Evolutionary conservation across 2,888 invertebrate species (phyloP), one percentile per base, ranked within the genome.

Genomic region (Limnephilus rhombicus): DNA sequence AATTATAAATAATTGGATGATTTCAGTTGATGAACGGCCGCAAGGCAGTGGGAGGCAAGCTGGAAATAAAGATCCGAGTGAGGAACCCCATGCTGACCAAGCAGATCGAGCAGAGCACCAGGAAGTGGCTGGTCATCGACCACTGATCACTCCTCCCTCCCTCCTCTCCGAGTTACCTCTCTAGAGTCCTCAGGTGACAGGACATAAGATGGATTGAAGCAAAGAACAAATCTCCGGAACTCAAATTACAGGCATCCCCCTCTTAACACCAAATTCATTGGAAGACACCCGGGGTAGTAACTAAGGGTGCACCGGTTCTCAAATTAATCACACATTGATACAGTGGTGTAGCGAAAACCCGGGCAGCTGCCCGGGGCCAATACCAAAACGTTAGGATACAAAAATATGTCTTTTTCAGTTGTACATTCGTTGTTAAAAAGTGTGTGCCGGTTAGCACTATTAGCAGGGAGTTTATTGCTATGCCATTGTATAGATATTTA

Each of bases 111-210:
- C 98, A 98, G 95, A 97, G 98, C 49, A 97, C 98, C 92, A 99
- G 99, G 95, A 98, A 98, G 95, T 99, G 99, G 99, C 97, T 99
- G 18, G 97, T 98, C 90, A 97, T 99, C 93, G 98, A 98, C 95
- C 96, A 96, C 94, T 97, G 85, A 92, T 68, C 24, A 24, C n/a
- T 2, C 68, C 68, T 68, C 68, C 18, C 18, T 53, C 53, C 13
- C 24, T 68, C 7, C 18, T 68, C 18, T 68, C 53, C 53, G 68
- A 24, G 68, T 68, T 68, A 68, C 68, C 24, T 68, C 68, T n/a
- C 5, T n/a, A 24, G 24, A 68, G 68, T 68, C 68, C 24, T 68
- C 68, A 3, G 53, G 18, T 7, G 18, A 68, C 53, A 9, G 68
- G 68, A n/a, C 68, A 24, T 68, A 68, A 68, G 53, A 24, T 68